These are phyloP conservation scores for Aplysina aerophoba DNA, from an alignment of 37 sponge, comb jelly and placozoan genomes.

Conservation along the genomic window DNA sequence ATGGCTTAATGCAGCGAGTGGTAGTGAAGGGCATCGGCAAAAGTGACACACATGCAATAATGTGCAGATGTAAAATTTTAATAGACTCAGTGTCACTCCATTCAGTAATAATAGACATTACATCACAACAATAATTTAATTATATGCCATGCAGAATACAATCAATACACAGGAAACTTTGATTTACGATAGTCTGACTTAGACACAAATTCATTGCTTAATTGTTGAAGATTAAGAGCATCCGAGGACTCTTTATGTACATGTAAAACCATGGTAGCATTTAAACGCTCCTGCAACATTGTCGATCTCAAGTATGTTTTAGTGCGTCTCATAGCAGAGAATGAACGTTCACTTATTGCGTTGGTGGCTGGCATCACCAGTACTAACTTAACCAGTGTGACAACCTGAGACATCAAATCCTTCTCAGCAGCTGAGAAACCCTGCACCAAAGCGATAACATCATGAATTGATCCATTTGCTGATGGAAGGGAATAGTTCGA, in stretches of 20 bases:
- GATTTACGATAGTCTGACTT: constrained; percentile 32
- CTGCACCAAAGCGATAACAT: constrained; percentile 18
- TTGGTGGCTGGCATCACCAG: constrained; percentile 27
- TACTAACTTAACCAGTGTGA: not conserved
- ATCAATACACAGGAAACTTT: constrained; percentile 20
- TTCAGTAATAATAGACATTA: too few species aligned
- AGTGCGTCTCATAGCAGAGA: constrained; percentile 20
- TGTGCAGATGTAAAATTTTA: too few species aligned
- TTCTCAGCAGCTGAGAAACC: constrained; percentile 10
- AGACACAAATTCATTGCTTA: constrained; percentile 12
- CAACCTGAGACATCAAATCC: constrained; percentile 1
- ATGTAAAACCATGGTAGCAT: constrained; percentile 9
- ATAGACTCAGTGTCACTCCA: too few species aligned
- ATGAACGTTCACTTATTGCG: constrained; percentile 22
- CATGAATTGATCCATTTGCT: constrained; percentile 10
- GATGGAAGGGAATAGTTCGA: constrained; percentile 25
- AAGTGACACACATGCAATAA: too few species aligned
- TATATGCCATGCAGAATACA: too few species aligned
- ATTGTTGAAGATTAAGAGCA: not conserved
- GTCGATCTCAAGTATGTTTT: constrained; percentile 18
- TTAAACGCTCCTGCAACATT: too few species aligned
- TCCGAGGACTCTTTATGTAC: constrained; percentile 14
- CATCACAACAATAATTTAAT: too few species aligned
- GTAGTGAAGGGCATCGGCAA: too few species aligned
- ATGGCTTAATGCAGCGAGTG: too few species aligned